Evolutionary conservation across 1,140 invertebrate genomes (phyloP).

Genomic region (Caenorhabditis elegans): WBcel235 BX284602.5:7242501-7243000

Average conservation of each 20-base stretch:
- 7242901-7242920: background rate
- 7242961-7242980: conserved; percentile 29
- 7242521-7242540: no score
- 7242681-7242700: no score
- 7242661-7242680: no score
- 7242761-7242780: background rate
- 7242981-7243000: background rate
- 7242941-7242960: conserved; percentile 1
- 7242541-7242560: no score
- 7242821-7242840: background rate
- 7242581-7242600: no score
- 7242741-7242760: background rate
- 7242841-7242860: background rate
- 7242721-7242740: no score
- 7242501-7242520: no score
- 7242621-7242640: no score
- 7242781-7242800: conserved; percentile 5
- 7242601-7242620: no score
- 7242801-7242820: background rate
- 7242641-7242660: no score
- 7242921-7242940: background rate
- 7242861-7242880: background rate
- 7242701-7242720: no score
- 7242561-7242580: no score
- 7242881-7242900: background rate